Conservation (phyloP, 2,888 invertebrate genomes). For the Nomada hirtipes region DNA sequence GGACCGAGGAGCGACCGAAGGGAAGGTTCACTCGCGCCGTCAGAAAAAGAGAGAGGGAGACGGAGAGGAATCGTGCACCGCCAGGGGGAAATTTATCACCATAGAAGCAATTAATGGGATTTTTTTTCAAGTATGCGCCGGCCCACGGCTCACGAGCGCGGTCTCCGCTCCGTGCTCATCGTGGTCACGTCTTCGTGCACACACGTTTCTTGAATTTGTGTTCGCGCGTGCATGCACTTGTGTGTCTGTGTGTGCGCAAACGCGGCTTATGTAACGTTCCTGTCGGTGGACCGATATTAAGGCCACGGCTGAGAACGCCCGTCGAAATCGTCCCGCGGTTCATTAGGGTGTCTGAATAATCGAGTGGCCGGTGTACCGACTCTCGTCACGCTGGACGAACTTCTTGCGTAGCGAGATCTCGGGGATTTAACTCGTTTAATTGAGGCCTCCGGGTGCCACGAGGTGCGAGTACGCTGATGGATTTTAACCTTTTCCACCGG, state of each 20-base stretch:
- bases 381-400: constrained; percentile 51
- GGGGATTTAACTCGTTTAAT: constrained; percentile 56
- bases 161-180: constrained; percentile 73
- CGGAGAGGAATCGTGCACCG: constrained; percentile 78
- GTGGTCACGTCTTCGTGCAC: constrained; percentile 75
- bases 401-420: constrained; percentile 50
- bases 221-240: not conserved
- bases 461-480: constrained; percentile 45
- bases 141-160: constrained; percentile 76
- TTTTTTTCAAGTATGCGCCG: constrained; percentile 74
- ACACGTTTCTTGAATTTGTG: constrained; percentile 19
- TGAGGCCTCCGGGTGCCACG: constrained; percentile 52
- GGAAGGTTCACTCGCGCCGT: constrained; percentile 19
- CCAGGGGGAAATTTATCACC: constrained; percentile 83
- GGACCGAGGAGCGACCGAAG: constrained; percentile 17
- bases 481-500: constrained; percentile 53
- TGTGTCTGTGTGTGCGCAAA: not conserved
- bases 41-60: constrained; percentile 27
- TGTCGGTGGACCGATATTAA: constrained; percentile 65
- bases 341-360: constrained; percentile 67
- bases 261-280: constrained; percentile 62
- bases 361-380: constrained; percentile 44
- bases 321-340: constrained; percentile 66
- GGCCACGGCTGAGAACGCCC: constrained; percentile 68
- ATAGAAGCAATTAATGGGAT: constrained; percentile 83